A percentile compares a stretch with the other conserved stretches of the same genome.
Evolutionary conservation across 23 tunicate genomes (phyloP).

Genomic region (Halocynthia roretzi): DNA sequence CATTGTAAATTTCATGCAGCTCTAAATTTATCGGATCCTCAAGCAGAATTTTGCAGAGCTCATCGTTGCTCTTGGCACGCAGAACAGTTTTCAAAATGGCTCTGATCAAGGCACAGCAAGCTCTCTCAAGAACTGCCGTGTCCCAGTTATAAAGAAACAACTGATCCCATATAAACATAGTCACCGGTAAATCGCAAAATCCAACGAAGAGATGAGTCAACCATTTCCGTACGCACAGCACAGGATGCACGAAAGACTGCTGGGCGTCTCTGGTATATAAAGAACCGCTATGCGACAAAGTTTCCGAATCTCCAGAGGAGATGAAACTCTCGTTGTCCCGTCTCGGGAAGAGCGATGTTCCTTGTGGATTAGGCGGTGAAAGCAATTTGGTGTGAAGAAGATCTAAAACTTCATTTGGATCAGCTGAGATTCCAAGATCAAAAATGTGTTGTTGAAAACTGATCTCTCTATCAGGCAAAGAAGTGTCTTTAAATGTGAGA

Average conservation of each 20-base stretch:
- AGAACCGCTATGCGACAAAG: no score
- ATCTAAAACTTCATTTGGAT: no score
- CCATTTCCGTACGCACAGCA: constrained; percentile 54
- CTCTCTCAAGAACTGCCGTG: constrained; percentile 17
- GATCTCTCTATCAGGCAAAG: no score
- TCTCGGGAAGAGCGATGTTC: no score
- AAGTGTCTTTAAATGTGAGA: no score
- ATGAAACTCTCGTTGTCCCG: no score
- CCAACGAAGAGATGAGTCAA: constrained; percentile 61
- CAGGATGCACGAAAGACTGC: constrained; percentile 30
- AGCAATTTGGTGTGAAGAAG: no score
- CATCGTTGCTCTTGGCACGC: constrained; percentile 20
- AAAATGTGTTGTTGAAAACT: no score
- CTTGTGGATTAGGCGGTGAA: no score
- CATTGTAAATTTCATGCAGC: constrained; percentile 7
- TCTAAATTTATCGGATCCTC: constrained; percentile 4
- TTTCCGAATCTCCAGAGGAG: no score
- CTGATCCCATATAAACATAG: constrained; percentile 75
- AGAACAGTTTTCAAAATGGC: constrained; percentile 17
- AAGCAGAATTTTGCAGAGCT: constrained; percentile 12
- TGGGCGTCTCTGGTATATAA: neutral
- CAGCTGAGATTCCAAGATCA: no score
- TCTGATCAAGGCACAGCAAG: constrained; percentile 31
- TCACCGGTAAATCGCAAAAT: constrained; percentile 1
- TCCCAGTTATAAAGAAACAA: constrained; percentile 52